Percentiles rank a stretch among this genome's conserved stretches.
Conservation (phyloP, 1,140 invertebrate species). For the Papilio helenus region DNA sequence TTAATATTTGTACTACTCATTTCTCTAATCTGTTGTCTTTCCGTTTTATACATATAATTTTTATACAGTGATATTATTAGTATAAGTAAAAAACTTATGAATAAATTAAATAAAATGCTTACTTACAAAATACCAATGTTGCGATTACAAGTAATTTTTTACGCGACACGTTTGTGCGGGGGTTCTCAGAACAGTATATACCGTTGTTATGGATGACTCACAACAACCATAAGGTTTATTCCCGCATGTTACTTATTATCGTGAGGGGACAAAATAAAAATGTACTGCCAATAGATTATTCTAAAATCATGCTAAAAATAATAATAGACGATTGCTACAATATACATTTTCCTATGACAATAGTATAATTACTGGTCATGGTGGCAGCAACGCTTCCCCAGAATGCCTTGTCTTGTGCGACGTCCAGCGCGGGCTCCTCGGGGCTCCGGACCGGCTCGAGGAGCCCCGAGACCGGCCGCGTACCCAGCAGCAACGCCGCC, state of each 20-base stretch:
- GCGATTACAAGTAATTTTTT: not conserved
- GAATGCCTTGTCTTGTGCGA: constrained; percentile 79
- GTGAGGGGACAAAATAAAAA: not conserved
- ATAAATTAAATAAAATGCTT: no score
- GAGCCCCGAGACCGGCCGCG: constrained; percentile 75
- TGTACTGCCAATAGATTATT: not conserved
- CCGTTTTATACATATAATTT: not conserved
- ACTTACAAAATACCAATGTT: not conserved
- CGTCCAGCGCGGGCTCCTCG: constrained; percentile 79
- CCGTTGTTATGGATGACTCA: constrained; percentile 16
- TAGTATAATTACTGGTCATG: constrained; percentile 63
- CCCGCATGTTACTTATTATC: not conserved
- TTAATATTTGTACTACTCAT: not conserved
- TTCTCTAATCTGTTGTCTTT: not conserved
- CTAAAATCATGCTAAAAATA: not conserved
- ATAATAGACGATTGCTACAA: not conserved
- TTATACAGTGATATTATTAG: not conserved
- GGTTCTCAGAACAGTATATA: constrained; percentile 2
- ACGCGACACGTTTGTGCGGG: not conserved
- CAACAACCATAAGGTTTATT: not conserved
- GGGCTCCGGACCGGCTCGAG: constrained; percentile 74
- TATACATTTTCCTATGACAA: constrained; percentile 22
- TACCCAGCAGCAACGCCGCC: constrained; percentile 76
- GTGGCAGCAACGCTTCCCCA: constrained; percentile 74
- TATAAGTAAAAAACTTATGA: not conserved